These are phyloP conservation scores for Dendrocopos noguchii DNA, from an alignment of 2,113 vertebrate genomes.

Conservation along the genomic window DNA sequence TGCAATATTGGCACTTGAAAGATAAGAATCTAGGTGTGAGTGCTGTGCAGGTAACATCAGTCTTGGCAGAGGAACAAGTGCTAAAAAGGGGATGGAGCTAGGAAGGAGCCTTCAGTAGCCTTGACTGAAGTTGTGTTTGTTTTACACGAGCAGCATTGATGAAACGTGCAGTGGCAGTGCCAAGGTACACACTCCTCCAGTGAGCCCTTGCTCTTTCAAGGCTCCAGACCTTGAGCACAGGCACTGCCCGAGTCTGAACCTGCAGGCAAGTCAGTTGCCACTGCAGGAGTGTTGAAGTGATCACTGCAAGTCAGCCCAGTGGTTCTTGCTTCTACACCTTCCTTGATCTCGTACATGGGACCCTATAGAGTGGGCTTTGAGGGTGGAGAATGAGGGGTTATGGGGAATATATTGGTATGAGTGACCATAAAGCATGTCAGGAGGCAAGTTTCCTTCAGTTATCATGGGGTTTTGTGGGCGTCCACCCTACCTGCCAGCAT, in stretches of 20 bases:
- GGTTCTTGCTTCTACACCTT: background rate
- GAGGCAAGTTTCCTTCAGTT: background rate
- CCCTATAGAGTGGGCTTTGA: fast-evolving
- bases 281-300: background rate
- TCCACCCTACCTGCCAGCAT: background rate
- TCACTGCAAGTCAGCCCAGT: background rate
- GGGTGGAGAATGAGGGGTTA: background rate
- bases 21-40: background rate
- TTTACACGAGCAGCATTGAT: background rate
- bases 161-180: background rate
- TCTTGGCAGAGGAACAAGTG: background rate
- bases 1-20: background rate
- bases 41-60: background rate
- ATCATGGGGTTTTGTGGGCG: background rate
- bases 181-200: background rate
- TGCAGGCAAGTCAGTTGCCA: background rate
- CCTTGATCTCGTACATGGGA: background rate
- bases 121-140: background rate
- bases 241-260: background rate
- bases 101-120: constrained; percentile 1
- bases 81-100: background rate
- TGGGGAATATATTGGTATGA: background rate
- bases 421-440: background rate
- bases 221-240: background rate
- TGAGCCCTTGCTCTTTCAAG: background rate